phyloP scores from a whole-genome alignment of 2,797 vertebrate genomes.

The Ptychadena robeensis region DNA sequence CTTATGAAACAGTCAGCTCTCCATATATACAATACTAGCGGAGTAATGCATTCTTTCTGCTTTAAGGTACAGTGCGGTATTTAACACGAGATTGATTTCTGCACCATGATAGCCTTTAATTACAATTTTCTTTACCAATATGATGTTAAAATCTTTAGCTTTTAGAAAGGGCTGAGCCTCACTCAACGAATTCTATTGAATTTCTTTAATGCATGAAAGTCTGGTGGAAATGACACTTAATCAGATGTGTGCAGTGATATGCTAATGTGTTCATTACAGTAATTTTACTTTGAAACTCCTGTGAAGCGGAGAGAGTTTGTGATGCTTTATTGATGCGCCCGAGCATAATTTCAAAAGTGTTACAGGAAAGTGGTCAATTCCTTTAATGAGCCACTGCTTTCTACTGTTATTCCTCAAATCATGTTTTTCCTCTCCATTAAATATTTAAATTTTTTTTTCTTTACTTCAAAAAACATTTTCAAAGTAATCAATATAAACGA shows the following conservation, averaged over 20 bases:
- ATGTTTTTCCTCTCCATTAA: slow-evolving; percentile 11
- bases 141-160: slow-evolving; percentile 47
- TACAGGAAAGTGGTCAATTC: slow-evolving; percentile 53
- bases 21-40: too few species aligned
- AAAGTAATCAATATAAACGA: slow-evolving; percentile 15
- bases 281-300: slow-evolving; percentile 59
- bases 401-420: slow-evolving; percentile 18
- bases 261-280: slow-evolving; percentile 59
- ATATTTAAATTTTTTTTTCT: slow-evolving; percentile 39
- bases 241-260: slow-evolving; percentile 60
- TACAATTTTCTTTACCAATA: slow-evolving; percentile 39
- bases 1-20: too few species aligned
- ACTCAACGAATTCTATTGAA: slow-evolving; percentile 44
- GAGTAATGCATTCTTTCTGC: too few species aligned
- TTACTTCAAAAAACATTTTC: slow-evolving; percentile 32
- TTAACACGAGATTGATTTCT: slow-evolving; percentile 13
- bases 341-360: slow-evolving; percentile 43
- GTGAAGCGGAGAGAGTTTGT: slow-evolving; percentile 54
- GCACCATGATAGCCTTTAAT: slow-evolving; percentile 17
- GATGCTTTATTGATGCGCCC: slow-evolving; percentile 58
- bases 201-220: slow-evolving; percentile 55
- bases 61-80: background rate
- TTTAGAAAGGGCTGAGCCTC: slow-evolving; percentile 41
- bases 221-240: slow-evolving; percentile 57
- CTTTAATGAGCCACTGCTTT: slow-evolving; percentile 50